Conservation (phyloP, 1,140 invertebrate species). For the Drosophila bipectinata region DNA sequence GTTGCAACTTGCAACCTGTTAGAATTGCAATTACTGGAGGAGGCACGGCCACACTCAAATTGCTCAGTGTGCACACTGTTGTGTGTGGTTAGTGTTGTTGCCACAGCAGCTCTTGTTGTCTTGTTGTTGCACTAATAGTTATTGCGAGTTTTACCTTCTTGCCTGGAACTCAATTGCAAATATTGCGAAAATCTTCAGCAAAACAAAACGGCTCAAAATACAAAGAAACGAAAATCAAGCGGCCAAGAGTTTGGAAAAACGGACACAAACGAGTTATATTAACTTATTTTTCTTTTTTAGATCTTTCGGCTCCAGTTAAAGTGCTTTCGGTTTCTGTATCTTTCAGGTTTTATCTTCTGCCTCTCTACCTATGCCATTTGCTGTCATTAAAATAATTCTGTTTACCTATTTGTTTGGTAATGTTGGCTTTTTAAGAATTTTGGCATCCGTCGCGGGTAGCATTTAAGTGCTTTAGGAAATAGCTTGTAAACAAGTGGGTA, state of each 20-base stretch:
- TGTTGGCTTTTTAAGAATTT: conserved; percentile 27
- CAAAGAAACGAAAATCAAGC: conserved; percentile 30
- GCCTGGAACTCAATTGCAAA: conserved; percentile 64
- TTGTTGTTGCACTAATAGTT: conserved; percentile 62
- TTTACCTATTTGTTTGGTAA: conserved; percentile 44
- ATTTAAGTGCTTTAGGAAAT: conserved; percentile 24
- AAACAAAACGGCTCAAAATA: conserved; percentile 63
- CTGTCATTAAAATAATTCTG: conserved; percentile 50
- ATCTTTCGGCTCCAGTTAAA: conserved; percentile 25
- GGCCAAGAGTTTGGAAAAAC: conserved; percentile 43
- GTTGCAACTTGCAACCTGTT: conserved; percentile 59
- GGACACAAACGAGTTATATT: conserved; percentile 55
- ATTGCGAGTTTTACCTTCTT: conserved; percentile 60
- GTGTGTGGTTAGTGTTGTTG: conserved; percentile 26
- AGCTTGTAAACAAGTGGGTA: conserved; percentile 11
- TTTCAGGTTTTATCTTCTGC: conserved; percentile 30
- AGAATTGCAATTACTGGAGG: conserved; percentile 46
- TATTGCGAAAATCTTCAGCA: conserved; percentile 74
- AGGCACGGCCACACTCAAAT: conserved; percentile 45
- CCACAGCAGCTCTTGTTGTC: conserved; percentile 3
- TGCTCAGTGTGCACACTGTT: conserved; percentile 46
- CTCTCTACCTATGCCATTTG: conserved; percentile 24
- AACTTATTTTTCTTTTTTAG: conserved; percentile 26
- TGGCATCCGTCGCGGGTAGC: conserved; percentile 9
- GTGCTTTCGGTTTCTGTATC: conserved; percentile 42